Base-by-base conservation (phyloP, 2,888 invertebrate genomes). In the Diarsia brunnea region DNA sequence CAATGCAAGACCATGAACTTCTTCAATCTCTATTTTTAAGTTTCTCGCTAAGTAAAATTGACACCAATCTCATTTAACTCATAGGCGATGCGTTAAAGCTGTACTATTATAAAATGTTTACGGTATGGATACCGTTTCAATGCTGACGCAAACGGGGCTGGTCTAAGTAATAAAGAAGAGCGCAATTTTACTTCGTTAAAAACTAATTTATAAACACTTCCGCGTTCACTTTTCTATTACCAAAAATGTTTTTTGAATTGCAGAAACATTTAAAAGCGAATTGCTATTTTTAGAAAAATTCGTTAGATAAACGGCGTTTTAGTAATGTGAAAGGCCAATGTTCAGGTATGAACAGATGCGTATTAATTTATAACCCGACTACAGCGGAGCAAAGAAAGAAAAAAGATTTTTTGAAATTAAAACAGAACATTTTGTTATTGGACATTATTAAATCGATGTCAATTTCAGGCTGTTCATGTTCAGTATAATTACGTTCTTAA, bases 41-140 rank as follows among this genome's bases (percentile, higher is more conserved):
- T 69, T 51, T 60, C 53, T 77, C 10, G 38, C 31, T 69, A 65
- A 76, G 45, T 27, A 60, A 67, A 72, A 70, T 80, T 81, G 69
- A 74, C 82, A 81, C 78, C 79, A 83, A 84, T 85, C 82, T 79
- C 65, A 67, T 78, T 79, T 75, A 78, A 76, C 64, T 75, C 71
- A 76, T 76, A 79, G 68, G 63, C 67, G 73, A 60, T 79, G 72
- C 53, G 58, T 82, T 75, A 81, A 84, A 79, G 67, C 69, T 79
- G 71, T 73, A 43, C 82, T 84, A 87, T 88, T 88, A 87, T 89
- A 79, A 86, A 88, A 81, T 87, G 86, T 85, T 90, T 90, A 90
- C 92, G 91, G 90, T 91, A 90, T 79, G 81, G 82, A 87, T 94
- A 93, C 94, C 93, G 94, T 94, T 94, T 92, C 90, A 91, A 91